Percentiles rank a stretch among this genome's conserved stretches.
phyloP scores from a whole-genome alignment of 2,113 vertebrate species.

The Engystomops pustulosus region DNA sequence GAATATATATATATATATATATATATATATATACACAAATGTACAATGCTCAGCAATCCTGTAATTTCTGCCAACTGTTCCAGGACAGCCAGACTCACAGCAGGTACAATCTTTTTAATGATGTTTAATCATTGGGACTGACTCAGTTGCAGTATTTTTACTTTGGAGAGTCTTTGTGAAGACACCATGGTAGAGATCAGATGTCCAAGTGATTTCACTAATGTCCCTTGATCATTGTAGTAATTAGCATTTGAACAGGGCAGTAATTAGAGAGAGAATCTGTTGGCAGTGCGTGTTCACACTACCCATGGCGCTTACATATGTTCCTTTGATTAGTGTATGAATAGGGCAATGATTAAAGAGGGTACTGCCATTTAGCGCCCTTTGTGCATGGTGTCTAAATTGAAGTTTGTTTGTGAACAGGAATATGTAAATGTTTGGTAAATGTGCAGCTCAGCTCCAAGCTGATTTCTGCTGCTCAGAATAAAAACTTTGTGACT shows the following conservation, averaged over 20 bases:
- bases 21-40: not conserved
- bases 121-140: slow-evolving; percentile 34
- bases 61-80: not conserved
- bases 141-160: slow-evolving; percentile 7
- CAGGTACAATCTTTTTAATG: slow-evolving; percentile 55
- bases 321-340: slow-evolving; percentile 69
- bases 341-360: slow-evolving; percentile 74
- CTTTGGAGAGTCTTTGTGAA: slow-evolving; percentile 33
- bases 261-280: slow-evolving; percentile 67
- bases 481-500: not conserved
- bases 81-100: not conserved
- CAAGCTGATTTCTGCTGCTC: not conserved
- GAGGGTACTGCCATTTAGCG: slow-evolving; percentile 65
- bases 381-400: slow-evolving; percentile 64
- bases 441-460: slow-evolving; percentile 61
- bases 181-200: slow-evolving; percentile 41
- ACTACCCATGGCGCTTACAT: slow-evolving; percentile 62
- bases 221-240: slow-evolving; percentile 61
- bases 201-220: slow-evolving; percentile 61
- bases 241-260: slow-evolving; percentile 69
- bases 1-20: too few relatives aligned
- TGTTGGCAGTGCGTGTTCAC: slow-evolving; percentile 64
- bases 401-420: slow-evolving; percentile 69
- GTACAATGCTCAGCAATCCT: not conserved
- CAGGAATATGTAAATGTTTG: slow-evolving; percentile 74